Evolutionary conservation across 2,797 vertebrate genomes (phyloP), one percentile per base, ranked within the genome.

Genomic region (Salmo trutta): DNA sequence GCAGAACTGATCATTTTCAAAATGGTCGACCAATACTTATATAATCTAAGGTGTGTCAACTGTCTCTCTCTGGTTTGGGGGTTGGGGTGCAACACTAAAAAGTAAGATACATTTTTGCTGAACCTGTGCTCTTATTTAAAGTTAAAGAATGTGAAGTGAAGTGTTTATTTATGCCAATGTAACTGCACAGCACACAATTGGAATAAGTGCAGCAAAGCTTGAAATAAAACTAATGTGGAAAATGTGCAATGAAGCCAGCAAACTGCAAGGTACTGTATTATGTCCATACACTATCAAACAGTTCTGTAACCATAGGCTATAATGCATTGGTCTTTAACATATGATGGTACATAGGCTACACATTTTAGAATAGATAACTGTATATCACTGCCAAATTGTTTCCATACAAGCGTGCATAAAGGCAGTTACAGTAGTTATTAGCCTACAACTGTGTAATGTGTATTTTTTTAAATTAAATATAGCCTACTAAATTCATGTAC

Each of bases 291-390:
- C 54, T 59, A 59, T 59, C 19, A 62, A 62, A 62, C 19, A 62
- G n/a, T n/a, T 62, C 1, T 62, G n/a, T n/a, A 64, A 64, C 21
- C 59, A 64, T 64, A 64, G 59, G 3, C 8, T 64, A 62, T 24
- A 24, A 24, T 27, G n/a, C 56, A 21, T n/a, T 47, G 1, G 21
- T 64, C 59, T 24, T 14, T 47, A 47, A 47, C 10, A 47, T 64
- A 64, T 10, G 24, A 27, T 24, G 24, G 59, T 3, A 64, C n/a
- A 59, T n/a, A 59, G 59, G 8, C 59, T 24, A 64, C 24, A 8
- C 59, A 64, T 24, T 64, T 64, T 64, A 24, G 59, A 24, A 64
- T 64, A 64, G 56, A 59, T n/a, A 59, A 59, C n/a, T 64, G 24
- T 24, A 24, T 1, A 64, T 47, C 41, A 14, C 7, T 4, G 1